Evolutionary conservation across 2,797 vertebrate genomes (phyloP).

Genomic region (Lagodon rhomboides): DNA sequence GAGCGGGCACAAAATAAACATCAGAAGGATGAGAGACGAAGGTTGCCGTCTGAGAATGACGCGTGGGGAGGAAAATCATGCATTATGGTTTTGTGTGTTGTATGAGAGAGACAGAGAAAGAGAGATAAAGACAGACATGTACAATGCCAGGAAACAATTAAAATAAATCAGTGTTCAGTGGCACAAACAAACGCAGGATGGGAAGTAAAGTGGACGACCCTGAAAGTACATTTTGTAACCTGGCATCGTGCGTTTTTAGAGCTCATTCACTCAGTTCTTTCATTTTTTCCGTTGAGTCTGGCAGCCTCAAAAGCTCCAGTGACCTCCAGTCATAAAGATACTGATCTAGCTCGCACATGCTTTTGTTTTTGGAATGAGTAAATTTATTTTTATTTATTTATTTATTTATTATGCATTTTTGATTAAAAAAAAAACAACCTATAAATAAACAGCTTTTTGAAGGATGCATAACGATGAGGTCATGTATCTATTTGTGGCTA

Average conservation of each 20-base stretch:
- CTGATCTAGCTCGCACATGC: too few species aligned
- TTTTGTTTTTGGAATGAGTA: too few species aligned
- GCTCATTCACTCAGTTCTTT: neutral
- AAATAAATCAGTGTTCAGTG: slow-evolving; percentile 12
- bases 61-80: neutral
- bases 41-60: neutral
- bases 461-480: too few species aligned
- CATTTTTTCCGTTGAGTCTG: too few species aligned
- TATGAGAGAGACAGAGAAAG: neutral
- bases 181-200: neutral
- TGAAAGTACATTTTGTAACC: neutral
- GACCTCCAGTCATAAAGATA: too few species aligned
- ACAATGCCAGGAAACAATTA: slow-evolving; percentile 6
- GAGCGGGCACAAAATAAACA: slow-evolving; percentile 6
- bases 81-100: neutral
- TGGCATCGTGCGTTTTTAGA: neutral
- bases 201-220: neutral
- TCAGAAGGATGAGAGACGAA: slow-evolving; percentile 4
- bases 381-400: too few species aligned
- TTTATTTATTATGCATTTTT: too few species aligned
- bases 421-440: too few species aligned
- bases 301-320: too few species aligned
- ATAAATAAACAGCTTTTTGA: too few species aligned
- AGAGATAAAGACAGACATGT: neutral
- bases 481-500: too few species aligned